These are phyloP conservation scores for Zenarchopterus dispar DNA, from an alignment of 2,797 vertebrate species.

Conservation along the genomic window DNA sequence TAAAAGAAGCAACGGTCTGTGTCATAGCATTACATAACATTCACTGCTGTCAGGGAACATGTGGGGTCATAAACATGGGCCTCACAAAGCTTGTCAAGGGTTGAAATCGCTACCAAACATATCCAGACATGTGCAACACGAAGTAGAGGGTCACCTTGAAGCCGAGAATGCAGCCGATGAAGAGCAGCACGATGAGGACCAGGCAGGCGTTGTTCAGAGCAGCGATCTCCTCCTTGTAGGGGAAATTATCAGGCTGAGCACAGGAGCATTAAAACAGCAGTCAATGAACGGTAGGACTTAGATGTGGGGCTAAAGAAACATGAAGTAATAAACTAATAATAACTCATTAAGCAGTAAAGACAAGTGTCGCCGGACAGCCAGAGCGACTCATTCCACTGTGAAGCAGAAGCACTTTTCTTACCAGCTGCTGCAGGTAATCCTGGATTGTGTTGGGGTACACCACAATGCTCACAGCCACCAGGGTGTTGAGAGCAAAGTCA, in stretches of 20 bases:
- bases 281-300: background rate
- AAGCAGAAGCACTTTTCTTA: constrained; percentile 59
- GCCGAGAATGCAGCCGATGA: constrained; percentile 90
- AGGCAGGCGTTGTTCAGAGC: constrained; percentile 91
- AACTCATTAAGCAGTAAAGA: background rate
- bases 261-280: background rate
- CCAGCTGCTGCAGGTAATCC: constrained; percentile 94
- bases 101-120: background rate
- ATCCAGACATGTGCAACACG: background rate
- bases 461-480: constrained; percentile 93
- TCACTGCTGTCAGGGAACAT: background rate
- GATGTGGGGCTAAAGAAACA: background rate
- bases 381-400: background rate
- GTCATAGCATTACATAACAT: no score
- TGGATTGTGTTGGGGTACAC: constrained; percentile 94
- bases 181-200: constrained; percentile 91
- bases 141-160: constrained; percentile 89
- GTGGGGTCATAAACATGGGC: background rate
- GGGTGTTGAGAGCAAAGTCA: constrained; percentile 93
- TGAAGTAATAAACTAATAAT: no score
- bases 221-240: constrained; percentile 93
- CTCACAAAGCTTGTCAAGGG: background rate
- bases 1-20: no score
- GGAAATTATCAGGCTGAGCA: constrained; percentile 90
- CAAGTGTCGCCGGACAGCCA: no score